A percentile compares a stretch with the other conserved stretches of the same genome.
These are phyloP conservation scores for Albula goreensis DNA, from an alignment of 2,113 vertebrate genomes.

Conservation along the genomic window DNA sequence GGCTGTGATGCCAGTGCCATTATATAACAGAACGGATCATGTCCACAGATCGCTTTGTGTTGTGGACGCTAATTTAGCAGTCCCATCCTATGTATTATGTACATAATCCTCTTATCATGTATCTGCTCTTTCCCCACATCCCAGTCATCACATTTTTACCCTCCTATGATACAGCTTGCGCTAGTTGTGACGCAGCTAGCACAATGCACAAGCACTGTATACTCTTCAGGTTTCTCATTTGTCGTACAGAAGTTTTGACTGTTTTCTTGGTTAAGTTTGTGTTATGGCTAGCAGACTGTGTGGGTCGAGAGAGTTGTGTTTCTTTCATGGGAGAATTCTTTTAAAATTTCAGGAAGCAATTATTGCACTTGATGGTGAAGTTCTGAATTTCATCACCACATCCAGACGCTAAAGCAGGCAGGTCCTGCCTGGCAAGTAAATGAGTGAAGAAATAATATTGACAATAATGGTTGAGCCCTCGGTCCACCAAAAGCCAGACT, in stretches of 20 bases:
- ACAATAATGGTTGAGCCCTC: not conserved
- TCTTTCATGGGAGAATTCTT: not conserved
- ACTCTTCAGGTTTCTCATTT: not conserved
- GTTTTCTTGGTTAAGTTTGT: not conserved
- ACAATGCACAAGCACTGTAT: not conserved
- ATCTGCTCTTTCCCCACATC: not conserved
- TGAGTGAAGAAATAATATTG: not conserved
- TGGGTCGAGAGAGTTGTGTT: too few relatives aligned
- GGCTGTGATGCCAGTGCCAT: not conserved
- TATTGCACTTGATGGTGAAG: not conserved
- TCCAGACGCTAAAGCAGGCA: not conserved
- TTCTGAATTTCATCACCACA: not conserved
- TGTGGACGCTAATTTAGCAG: not conserved
- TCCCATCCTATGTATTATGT: not conserved
- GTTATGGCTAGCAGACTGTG: not conserved
- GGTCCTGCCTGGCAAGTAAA: not conserved
- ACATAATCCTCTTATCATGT: not conserved
- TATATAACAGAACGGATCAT: not conserved
- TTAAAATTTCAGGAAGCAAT: not conserved
- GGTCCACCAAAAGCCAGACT: not conserved
- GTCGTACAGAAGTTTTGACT: not conserved
- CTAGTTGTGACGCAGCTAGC: not conserved
- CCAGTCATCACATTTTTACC: not conserved
- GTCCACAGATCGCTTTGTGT: not conserved
- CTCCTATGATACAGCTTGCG: not conserved